phyloP scores from a whole-genome alignment of 2,113 vertebrate genomes.

The Caracal caracal region DNA sequence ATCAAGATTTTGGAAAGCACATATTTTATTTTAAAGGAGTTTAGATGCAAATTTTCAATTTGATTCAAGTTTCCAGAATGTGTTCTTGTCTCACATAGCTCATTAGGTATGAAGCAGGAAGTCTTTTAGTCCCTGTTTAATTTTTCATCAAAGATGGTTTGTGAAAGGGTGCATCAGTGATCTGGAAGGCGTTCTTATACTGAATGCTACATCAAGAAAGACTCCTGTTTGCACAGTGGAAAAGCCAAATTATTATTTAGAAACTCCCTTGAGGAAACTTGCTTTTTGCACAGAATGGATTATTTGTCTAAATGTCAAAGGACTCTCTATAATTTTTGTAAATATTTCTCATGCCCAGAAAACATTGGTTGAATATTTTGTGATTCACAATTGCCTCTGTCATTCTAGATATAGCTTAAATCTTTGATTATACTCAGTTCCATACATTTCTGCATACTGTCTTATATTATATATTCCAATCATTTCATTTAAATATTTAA shows the following conservation, averaged over 20 bases:
- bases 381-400: not conserved
- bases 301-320: constrained; percentile 55
- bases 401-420: not conserved
- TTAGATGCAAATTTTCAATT: constrained; percentile 21
- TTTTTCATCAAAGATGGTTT: constrained; percentile 71
- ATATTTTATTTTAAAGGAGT: constrained; percentile 28
- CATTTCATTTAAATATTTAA: constrained; percentile 25
- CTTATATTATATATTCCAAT: not conserved
- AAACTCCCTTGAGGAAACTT: constrained; percentile 33
- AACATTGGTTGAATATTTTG: not conserved
- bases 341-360: not conserved
- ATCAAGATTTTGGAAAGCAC: constrained; percentile 20
- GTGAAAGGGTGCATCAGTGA: not conserved
- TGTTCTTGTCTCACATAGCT: not conserved
- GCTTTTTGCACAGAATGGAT: constrained; percentile 36
- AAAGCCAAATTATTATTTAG: constrained; percentile 55
- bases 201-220: not conserved
- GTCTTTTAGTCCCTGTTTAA: constrained; percentile 66
- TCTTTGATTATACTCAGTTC: not conserved
- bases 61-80: not conserved
- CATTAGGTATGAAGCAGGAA: constrained; percentile 59
- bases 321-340: constrained; percentile 19
- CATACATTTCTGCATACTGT: not conserved
- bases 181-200: constrained; percentile 15
- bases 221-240: constrained; percentile 26